Base-by-base conservation (phyloP, 2,888 invertebrate species). In the Julus scanicus region DNA sequence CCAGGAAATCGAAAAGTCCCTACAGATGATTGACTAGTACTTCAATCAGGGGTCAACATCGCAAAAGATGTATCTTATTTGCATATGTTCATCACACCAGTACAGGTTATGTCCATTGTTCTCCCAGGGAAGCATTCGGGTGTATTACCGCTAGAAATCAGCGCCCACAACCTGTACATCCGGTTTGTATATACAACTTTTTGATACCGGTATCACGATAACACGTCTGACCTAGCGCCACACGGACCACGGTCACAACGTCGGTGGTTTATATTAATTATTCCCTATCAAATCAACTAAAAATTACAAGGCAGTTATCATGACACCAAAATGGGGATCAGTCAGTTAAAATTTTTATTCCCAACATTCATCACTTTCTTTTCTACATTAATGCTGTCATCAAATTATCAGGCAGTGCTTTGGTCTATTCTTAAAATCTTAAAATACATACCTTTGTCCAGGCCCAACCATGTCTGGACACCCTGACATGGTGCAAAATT, bases 391-490 rank as follows among this genome's bases (percentile, higher is more conserved):
- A 29, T 29, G 29, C 29, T 29, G 29, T 29, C 29, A 29, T 29
- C 29, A 29, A 29, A 29, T 29, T 1, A 29, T 29, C 0, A 29
- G 1, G 29, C 29, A 29, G 29, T 29, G 29, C 29, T 29, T 29
- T 29, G 29, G 29, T 29, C 29, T 1, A 29, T 20, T 20, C 13
- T 29, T 63, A 91, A 93, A 93, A 29, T 29, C 29, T 29, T 29
- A 29, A 29, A 29, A 29, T 29, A 29, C 29, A 29, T 29, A 97
- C 97, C 96, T 95, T 93, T 97, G 96, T 92, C 97, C 97, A 90
- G 99, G 99, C 91, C 97, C 99, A 91, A 96, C 95, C 99, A 99
- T 99, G 93, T 97, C 97, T 90, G 98, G 96, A 94, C 99, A 99
- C 91, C 96, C 95, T 90, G 96, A 96, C 93, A 96, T 95, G 92